Percentiles rank a stretch among this genome's conserved stretches.
These are phyloP conservation scores for Monomorium pharaonis DNA, from an alignment of 1,140 invertebrate species.

Conservation along the genomic window DNA sequence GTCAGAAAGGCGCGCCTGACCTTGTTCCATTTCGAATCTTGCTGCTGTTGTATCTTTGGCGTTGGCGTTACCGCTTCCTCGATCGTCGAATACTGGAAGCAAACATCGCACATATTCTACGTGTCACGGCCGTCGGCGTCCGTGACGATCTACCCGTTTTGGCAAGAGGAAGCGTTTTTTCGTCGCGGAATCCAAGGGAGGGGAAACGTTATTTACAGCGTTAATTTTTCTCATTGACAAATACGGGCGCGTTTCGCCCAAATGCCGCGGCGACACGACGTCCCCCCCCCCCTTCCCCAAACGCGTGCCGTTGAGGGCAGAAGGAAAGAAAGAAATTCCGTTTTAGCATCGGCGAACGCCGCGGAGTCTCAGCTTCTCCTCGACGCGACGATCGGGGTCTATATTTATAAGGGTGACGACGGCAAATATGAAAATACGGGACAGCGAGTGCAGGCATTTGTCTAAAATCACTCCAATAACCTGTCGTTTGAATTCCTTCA, in stretches of 20 bases:
- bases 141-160: background rate
- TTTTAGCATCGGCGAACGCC: background rate
- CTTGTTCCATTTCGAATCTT: slow-evolving; percentile 89
- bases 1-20: slow-evolving; percentile 90
- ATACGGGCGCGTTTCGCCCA: background rate
- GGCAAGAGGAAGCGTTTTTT: slow-evolving; percentile 32
- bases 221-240: background rate
- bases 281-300: too few relatives aligned
- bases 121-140: background rate
- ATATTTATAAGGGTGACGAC: background rate
- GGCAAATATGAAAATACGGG: background rate
- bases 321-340: background rate
- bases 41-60: slow-evolving; percentile 76
- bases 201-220: background rate
- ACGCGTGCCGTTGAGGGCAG: background rate
- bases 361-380: too few relatives aligned
- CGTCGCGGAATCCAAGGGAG: background rate
- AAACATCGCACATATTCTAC: slow-evolving; percentile 7
- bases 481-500: slow-evolving; percentile 73
- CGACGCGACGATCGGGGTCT: background rate
- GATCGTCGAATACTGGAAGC: slow-evolving; percentile 51
- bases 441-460: background rate
- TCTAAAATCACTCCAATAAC: slow-evolving; percentile 51
- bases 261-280: background rate
- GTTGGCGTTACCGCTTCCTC: slow-evolving; percentile 38